These are phyloP conservation scores for Onychostruthus taczanowskii DNA, from an alignment of 2,113 vertebrate species.

Conservation along the genomic window DNA sequence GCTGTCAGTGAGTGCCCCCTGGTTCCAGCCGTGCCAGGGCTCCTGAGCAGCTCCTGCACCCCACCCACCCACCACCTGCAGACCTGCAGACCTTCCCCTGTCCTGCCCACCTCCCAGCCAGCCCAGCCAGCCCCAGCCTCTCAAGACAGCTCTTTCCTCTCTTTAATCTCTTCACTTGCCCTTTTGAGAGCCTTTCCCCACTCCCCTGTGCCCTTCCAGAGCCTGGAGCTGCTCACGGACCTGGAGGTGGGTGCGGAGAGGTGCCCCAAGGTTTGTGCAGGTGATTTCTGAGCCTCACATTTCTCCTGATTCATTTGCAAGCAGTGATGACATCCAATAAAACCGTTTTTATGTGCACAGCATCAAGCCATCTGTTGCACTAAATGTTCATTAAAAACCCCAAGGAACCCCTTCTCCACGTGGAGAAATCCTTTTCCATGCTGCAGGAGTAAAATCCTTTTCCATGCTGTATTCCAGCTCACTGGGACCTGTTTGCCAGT, in stretches of 20 bases:
- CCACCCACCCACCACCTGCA: not conserved
- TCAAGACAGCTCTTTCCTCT: not conserved
- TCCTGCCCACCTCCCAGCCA: not conserved
- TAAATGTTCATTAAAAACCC: not conserved
- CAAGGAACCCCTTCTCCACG: not conserved
- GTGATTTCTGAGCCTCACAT: not conserved
- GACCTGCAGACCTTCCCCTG: not conserved
- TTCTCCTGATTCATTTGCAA: not conserved
- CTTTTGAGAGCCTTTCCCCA: not conserved
- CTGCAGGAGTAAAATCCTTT: conserved; percentile 28
- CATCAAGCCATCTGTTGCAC: not conserved
- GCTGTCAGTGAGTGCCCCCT: not conserved
- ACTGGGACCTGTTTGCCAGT: conserved; percentile 39
- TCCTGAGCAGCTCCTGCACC: not conserved
- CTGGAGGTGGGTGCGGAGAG: not conserved
- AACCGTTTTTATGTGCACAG: not conserved
- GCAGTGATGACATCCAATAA: not conserved
- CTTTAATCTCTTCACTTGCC: not conserved
- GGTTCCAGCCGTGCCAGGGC: not conserved
- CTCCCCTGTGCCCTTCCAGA: not conserved
- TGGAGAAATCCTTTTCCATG: conserved; percentile 21
- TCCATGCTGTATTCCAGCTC: conserved; percentile 25
- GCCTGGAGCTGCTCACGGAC: not conserved
- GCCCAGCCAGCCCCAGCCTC: not conserved
- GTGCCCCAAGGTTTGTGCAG: not conserved